Evolutionary conservation across 92 coral and sea anemone genomes (phyloP), one percentile per base, ranked within the genome.

Genomic region (Diadumene lineata): DNA sequence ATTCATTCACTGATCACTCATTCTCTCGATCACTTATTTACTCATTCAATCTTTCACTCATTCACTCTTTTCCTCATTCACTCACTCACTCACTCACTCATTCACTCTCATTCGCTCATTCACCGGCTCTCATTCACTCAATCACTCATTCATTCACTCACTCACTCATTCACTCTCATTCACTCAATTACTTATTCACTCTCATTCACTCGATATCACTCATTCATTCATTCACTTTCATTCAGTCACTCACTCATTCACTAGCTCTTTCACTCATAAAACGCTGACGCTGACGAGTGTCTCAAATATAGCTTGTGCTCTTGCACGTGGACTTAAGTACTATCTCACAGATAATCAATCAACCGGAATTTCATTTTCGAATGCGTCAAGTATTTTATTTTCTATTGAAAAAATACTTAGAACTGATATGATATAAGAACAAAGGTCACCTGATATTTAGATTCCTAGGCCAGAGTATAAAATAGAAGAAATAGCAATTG

Each of bases 281-380:
- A n/a, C n/a, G n/a, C n/a, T n/a, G n/a, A n/a, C n/a, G n/a, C n/a
- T n/a, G n/a, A n/a, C n/a, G n/a, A n/a, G n/a, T n/a, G n/a, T n/a
- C n/a, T n/a, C n/a, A n/a, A n/a, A n/a, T n/a, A n/a, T n/a, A n/a
- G n/a, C n/a, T n/a, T n/a, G n/a, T n/a, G n/a, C n/a, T n/a, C n/a
- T 38, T 13, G 48, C 48, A 38, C 48, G 48, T 38, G 48, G 48
- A 38, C 7, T 13, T 38, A 38, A 38, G 48, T n/a, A n/a, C n/a
- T n/a, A n/a, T n/a, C n/a, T n/a, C n/a, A n/a, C n/a, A n/a, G n/a
- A n/a, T n/a, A n/a, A n/a, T n/a, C n/a, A 58, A 22, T 22, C 28
- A 16, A 58, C 64, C 64, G 64, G 64, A 58, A 16, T 58, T 58
- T 58, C 64, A 26, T 18, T 58, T 58, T 58, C 64, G 7, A 22